Evolutionary conservation across 2,113 vertebrate genomes (phyloP), one percentile per base, ranked within the genome.

Genomic region (Cinclus cinclus): DNA sequence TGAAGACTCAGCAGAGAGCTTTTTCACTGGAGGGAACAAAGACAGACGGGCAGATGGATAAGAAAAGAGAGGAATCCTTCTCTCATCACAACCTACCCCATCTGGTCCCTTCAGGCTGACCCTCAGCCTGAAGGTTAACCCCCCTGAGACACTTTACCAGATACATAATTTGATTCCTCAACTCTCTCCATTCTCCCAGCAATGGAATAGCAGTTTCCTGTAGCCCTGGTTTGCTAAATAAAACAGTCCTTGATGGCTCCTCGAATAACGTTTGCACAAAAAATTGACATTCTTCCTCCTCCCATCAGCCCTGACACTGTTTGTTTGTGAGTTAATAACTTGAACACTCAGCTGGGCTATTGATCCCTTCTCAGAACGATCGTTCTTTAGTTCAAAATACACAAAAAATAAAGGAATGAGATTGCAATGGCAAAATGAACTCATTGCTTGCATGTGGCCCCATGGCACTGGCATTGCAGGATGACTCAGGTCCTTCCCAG

Each of bases 291-390:
- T 95, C 94, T 93, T 89, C 92, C 83, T 92, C 87, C 89, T 93
- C 83, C 76, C 47, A 89, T 80, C 93, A 89, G 70, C 83, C 70
- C 44, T 4, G 1, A 87, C 2, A 10, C 91, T 91, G 70, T 94
- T 97, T 92, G 92, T 96, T 96, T 96, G 96, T 77, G 76, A 95
- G 96, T 96, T 97, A 97, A 96, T 96, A 97, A 96, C 89, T 65
- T 81, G 68, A 92, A 94, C 5, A 67, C 91, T 96, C 0, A 10
- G 79, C 91, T 94, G 70, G 77, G 63, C 83, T 97, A 97, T 97
- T 84, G 97, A 97, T 96, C 79, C 60, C 24, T 83, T 41, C 78
- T 84, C 84, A 82, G 69, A 46, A 69, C 20, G 59, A 89, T 90
- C n/a, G 62, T 49, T 84, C 90, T 85, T 94, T 59, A 62, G 83